Evolutionary conservation across 2,113 vertebrate species (phyloP).

Genomic region (Chrysemys picta): DNA sequence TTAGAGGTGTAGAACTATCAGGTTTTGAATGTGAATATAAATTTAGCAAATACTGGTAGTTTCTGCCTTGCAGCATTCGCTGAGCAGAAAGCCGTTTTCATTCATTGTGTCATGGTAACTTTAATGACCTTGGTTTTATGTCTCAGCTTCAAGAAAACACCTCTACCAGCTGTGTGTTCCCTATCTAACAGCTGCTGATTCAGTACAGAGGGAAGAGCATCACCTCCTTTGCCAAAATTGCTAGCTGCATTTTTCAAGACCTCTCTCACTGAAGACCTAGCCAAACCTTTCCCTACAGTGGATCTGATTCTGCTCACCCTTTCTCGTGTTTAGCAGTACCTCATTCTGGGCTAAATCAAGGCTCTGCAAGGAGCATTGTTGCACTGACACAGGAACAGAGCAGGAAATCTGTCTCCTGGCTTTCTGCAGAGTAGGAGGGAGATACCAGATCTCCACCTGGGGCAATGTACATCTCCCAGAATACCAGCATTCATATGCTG

Average conservation of each 20-base stretch:
- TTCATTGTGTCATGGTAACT: not conserved
- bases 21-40: not conserved
- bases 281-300: not conserved
- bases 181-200: not conserved
- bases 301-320: not conserved
- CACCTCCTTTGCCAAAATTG: not conserved
- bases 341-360: not conserved
- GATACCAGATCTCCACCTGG: not conserved
- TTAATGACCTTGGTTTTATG: not conserved
- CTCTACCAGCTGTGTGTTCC: not conserved
- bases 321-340: not conserved
- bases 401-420: not conserved
- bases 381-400: not conserved
- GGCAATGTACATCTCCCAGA: not conserved
- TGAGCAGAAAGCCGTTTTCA: not conserved
- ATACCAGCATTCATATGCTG: not conserved
- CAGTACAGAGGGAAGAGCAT: not conserved
- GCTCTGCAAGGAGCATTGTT: not conserved
- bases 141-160: not conserved
- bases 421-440: not conserved
- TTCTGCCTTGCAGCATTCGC: not conserved
- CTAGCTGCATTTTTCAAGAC: not conserved
- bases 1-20: not conserved
- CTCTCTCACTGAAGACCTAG: not conserved
- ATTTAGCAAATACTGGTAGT: fast-evolving